phyloP scores from a whole-genome alignment of 2,797 vertebrate genomes.

The Coranthus polyacanthus region DNA sequence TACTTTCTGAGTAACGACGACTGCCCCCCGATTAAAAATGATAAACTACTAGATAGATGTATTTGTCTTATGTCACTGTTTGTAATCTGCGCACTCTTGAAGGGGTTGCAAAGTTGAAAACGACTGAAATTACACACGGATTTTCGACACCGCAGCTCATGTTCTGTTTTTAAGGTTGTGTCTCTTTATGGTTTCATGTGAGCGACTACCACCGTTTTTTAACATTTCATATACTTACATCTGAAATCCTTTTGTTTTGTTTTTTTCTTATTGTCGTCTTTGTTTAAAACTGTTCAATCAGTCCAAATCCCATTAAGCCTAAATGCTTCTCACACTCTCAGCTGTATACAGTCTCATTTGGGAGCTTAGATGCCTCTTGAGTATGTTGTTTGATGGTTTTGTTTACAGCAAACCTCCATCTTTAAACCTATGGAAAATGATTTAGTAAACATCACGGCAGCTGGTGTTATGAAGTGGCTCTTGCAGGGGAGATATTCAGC shows the following conservation, averaged over 20 bases:
- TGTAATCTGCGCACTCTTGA: too few relatives aligned
- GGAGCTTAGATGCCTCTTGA: neutral
- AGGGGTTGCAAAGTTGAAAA: too few relatives aligned
- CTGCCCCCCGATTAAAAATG: too few relatives aligned
- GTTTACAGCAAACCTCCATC: neutral
- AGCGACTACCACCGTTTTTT: too few relatives aligned
- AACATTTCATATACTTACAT: neutral
- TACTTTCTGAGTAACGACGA: too few relatives aligned
- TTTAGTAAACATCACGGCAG: slow-evolving; percentile 53
- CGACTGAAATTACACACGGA: too few relatives aligned
- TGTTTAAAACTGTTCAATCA: neutral
- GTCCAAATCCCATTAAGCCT: neutral
- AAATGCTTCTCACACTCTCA: slow-evolving; percentile 6
- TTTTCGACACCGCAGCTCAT: too few relatives aligned
- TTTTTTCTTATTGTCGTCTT: neutral
- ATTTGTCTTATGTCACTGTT: too few relatives aligned
- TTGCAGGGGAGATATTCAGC: slow-evolving; percentile 42
- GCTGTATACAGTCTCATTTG: too few relatives aligned
- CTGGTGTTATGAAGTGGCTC: slow-evolving; percentile 66
- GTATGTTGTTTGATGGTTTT: slow-evolving; percentile 1
- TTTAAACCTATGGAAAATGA: slow-evolving; percentile 27
- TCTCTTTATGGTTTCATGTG: too few relatives aligned
- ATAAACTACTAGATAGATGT: too few relatives aligned
- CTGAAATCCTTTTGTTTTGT: neutral
- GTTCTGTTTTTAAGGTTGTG: too few relatives aligned